Percentiles rank a stretch among this genome's conserved stretches.
These are phyloP conservation scores for Troides oblongomaculatus DNA, from an alignment of 2,888 invertebrate genomes.

Conservation along the genomic window DNA sequence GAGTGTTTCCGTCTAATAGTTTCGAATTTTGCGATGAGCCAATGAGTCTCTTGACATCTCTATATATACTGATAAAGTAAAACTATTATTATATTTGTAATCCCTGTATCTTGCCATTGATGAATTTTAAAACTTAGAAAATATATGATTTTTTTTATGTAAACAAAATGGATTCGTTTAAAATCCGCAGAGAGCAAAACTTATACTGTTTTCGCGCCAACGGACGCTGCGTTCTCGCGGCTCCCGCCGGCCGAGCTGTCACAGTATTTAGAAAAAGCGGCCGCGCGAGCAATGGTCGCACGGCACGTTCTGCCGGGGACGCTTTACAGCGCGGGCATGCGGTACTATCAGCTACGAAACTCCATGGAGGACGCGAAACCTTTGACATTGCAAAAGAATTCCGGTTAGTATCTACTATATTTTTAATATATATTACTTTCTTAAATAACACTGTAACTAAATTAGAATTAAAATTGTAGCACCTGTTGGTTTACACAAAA, in stretches of 20 bases:
- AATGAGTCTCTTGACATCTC: too few relatives aligned
- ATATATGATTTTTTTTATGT: too few relatives aligned
- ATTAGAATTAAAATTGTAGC: neutral
- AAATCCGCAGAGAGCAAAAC: conserved; percentile 85
- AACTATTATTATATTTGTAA: too few relatives aligned
- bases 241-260: conserved; percentile 81
- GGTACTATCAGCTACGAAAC: conserved; percentile 91
- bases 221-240: conserved; percentile 88
- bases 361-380: conserved; percentile 87
- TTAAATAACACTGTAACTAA: too few relatives aligned
- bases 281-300: conserved; percentile 86
- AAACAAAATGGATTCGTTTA: neutral
- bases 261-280: conserved; percentile 81
- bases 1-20: too few relatives aligned
- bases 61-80: too few relatives aligned
- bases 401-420: conserved; percentile 68
- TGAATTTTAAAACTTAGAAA: too few relatives aligned
- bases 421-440: too few relatives aligned
- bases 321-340: conserved; percentile 91
- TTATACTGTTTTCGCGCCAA: conserved; percentile 91
- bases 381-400: conserved; percentile 89
- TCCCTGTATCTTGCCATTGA: too few relatives aligned
- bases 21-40: too few relatives aligned
- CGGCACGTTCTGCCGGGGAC: conserved; percentile 88
- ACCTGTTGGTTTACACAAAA: neutral